Evolutionary conservation across 1,140 invertebrate genomes (phyloP).

Genomic region (Sitobion miscanthi): DNA sequence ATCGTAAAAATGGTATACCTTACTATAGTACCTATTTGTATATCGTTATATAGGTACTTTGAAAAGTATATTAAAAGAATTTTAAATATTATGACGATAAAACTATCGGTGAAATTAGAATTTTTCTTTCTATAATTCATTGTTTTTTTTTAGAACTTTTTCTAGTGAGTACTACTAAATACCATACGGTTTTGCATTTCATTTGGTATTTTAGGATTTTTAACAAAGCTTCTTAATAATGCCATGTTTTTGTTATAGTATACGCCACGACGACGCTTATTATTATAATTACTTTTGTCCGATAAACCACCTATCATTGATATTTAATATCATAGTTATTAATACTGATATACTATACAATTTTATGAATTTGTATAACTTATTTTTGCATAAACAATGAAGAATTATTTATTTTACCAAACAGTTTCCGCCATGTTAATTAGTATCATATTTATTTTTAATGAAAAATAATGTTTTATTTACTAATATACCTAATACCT

Average conservation of each 20-base stretch:
- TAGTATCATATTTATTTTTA: neutral
- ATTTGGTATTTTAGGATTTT: neutral
- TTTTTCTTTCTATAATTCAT: neutral
- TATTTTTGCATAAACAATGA: neutral
- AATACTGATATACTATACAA: too few species aligned
- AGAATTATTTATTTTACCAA: too few species aligned
- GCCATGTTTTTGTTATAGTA: neutral
- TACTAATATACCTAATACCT: neutral
- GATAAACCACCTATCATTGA: neutral
- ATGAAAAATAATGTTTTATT: neutral
- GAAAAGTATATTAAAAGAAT: neutral
- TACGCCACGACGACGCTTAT: neutral
- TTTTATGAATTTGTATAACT: neutral
- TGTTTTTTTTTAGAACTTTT: neutral
- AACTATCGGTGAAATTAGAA: neutral
- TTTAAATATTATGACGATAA: neutral
- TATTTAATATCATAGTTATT: too few species aligned
- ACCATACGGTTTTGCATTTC: too few species aligned
- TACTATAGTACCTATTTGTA: neutral
- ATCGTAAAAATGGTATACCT: neutral
- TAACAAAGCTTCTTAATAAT: neutral
- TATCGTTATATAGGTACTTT: neutral
- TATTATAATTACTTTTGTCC: neutral
- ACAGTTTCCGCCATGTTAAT: neutral
- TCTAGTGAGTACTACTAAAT: neutral